Evolutionary conservation across 2,797 vertebrate genomes (phyloP).

Genomic region (Rhabdomys pumilio): DNA sequence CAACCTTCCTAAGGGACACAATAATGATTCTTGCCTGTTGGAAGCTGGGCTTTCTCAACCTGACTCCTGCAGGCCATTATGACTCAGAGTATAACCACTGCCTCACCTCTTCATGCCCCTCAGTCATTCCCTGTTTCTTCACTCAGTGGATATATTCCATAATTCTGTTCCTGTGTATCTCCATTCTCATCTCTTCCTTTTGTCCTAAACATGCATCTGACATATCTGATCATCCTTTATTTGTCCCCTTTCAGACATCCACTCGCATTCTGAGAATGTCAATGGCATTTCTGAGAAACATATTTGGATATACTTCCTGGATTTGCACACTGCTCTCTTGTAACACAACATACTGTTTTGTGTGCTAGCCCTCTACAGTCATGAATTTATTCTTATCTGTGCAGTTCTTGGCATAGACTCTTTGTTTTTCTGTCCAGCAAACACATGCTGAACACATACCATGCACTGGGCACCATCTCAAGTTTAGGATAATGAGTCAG

Average conservation of each 20-base stretch:
- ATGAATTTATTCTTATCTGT: neutral
- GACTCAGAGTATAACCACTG: neutral
- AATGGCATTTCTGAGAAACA: neutral
- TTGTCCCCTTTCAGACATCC: neutral
- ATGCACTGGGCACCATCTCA: neutral
- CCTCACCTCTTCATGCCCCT: neutral
- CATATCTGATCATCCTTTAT: neutral
- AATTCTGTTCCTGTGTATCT: neutral
- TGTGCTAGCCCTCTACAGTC: neutral
- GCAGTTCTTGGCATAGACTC: neutral
- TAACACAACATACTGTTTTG: neutral
- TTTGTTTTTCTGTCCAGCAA: slow-evolving; percentile 21
- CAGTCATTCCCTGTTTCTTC: neutral
- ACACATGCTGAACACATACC: neutral
- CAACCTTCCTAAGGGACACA: neutral
- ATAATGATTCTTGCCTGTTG: neutral
- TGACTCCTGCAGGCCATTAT: neutral
- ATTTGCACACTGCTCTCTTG: neutral
- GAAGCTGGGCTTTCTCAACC: neutral
- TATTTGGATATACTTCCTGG: neutral
- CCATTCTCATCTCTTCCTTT: neutral
- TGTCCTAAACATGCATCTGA: neutral
- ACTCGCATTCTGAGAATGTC: neutral
- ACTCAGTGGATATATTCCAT: neutral
- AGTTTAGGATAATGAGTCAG: slow-evolving; percentile 12